These are phyloP conservation scores for Pomacea canaliculata DNA, from an alignment of 2,888 invertebrate genomes.

Conservation along the genomic window DNA sequence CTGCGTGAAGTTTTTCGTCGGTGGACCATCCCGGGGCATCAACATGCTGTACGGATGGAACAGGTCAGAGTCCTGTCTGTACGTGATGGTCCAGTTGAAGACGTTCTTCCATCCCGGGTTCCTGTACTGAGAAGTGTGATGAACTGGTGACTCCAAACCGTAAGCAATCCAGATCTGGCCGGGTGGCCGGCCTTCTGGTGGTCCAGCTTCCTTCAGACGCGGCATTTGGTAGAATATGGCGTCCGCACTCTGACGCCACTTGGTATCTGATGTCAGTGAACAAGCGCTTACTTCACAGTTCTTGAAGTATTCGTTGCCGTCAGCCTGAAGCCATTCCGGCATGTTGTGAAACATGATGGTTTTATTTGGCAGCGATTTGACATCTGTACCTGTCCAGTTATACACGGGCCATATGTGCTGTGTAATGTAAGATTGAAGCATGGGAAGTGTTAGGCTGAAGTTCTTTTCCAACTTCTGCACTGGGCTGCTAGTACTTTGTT, in stretches of 20 bases:
- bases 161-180: constrained; percentile 35
- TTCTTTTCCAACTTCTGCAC: too few species aligned
- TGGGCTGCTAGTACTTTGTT: too few species aligned
- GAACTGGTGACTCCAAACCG: constrained; percentile 22
- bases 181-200: background rate
- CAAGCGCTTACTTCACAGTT: background rate
- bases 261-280: background rate
- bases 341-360: background rate
- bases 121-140: background rate
- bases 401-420: too few species aligned
- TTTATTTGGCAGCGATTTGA: background rate
- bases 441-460: too few species aligned
- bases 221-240: background rate
- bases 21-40: background rate
- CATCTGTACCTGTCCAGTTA: too few species aligned
- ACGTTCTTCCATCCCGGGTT: constrained; percentile 4
- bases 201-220: background rate
- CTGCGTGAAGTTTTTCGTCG: constrained; percentile 2
- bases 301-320: background rate
- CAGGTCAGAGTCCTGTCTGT: constrained; percentile 30
- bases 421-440: too few species aligned
- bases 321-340: background rate
- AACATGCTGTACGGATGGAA: constrained; percentile 18
- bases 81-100: constrained; percentile 34
- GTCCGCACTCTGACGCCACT: background rate